Percentiles rank a stretch among this genome's conserved stretches.
Evolutionary conservation across 2,888 invertebrate genomes (phyloP).

Genomic region (Tipula vernalis): DNA sequence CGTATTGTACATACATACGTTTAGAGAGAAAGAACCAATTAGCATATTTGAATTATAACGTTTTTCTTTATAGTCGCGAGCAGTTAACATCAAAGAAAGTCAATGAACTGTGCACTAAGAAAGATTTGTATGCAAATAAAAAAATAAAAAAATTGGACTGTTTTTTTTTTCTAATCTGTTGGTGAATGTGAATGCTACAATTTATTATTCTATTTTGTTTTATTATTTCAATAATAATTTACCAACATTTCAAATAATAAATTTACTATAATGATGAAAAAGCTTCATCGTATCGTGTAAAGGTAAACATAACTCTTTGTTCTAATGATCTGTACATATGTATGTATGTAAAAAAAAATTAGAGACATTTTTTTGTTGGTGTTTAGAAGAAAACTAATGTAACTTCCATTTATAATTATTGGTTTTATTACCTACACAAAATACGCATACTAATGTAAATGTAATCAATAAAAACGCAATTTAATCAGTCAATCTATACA

Average conservation of each 20-base stretch:
- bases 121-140: not conserved
- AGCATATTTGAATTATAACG: slow-evolving; percentile 4
- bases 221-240: not conserved
- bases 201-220: not conserved
- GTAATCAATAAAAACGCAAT: too few relatives aligned
- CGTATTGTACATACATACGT: too few relatives aligned
- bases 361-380: too few relatives aligned
- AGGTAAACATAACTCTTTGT: not conserved
- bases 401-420: too few relatives aligned
- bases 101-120: not conserved
- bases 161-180: not conserved
- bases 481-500: too few relatives aligned
- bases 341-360: too few relatives aligned
- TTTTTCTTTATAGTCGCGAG: not conserved
- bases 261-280: not conserved
- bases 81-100: not conserved
- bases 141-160: not conserved
- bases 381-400: too few relatives aligned
- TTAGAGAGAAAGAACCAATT: not conserved
- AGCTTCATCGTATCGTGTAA: not conserved
- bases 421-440: too few relatives aligned
- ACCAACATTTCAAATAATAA: not conserved
- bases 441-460: too few relatives aligned
- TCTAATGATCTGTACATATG: too few relatives aligned
- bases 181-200: not conserved